Evolutionary conservation across 2,113 vertebrate species (phyloP), one percentile per base, ranked within the genome.

Genomic region (Takifugu flavidus): DNA sequence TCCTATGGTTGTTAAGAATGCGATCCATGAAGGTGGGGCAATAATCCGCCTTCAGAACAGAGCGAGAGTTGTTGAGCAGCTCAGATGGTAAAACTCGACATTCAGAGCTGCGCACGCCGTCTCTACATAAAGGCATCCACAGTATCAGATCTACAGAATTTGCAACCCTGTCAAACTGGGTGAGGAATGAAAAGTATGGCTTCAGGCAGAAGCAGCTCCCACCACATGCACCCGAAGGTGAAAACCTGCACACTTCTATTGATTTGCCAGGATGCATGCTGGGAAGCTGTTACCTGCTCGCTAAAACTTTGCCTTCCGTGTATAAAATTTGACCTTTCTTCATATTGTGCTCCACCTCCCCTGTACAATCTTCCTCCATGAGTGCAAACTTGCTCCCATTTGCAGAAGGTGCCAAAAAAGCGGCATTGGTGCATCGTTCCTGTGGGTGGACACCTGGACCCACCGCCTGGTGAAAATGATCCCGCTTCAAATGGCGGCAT

Each of bases 401-500:
- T 52, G 73, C 31, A 56, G 52, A 66, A 64, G 50, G 64, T 61
- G 51, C 14, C 43, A 43, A 46, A 13, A 43, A 27, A 61, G 58
- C 60, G 62, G 56, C 54, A 63, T 79, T 13, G 6, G 42, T 43
- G 6, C 75, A 53, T 69, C 56, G 54, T 60, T 63, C 83, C 62
- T 65, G 80, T 83, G 80, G 82, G 81, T 72, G 82, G 79, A 77
- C 77, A 83, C 82, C 80, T 83, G 74, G n/a, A 57, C 73, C 86
- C 80, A 77, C 86, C 78, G 83, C 82, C 77, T 83, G 80, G 65
- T 80, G 76, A 74, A 89, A 88, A 75, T 66, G 84, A 90, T 89
- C 86, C 80, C 59, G 86, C 88, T 89, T 90, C 86, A 90, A 90
- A 91, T 77, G 59, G 70, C 44, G 29, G 74, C 77, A 82, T 88